Conservation (phyloP, 2,797 vertebrate genomes). For the Amazona finschi region DNA sequence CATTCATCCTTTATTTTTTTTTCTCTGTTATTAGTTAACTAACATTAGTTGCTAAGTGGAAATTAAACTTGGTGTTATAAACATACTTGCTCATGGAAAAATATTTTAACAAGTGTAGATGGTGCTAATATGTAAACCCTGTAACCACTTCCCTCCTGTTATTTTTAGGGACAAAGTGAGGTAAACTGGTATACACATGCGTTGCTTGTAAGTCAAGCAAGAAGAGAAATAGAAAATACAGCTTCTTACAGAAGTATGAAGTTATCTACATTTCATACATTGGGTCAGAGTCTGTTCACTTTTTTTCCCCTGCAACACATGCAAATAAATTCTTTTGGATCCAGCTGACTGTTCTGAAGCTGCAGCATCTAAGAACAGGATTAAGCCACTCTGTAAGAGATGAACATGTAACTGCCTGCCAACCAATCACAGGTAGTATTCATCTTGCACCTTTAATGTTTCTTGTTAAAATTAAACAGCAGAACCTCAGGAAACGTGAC, state of each 20-base stretch:
- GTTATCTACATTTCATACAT: neutral
- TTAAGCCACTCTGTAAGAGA: neutral
- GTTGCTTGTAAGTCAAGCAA: neutral
- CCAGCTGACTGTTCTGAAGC: neutral
- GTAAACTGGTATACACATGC: neutral
- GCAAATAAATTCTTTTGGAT: neutral
- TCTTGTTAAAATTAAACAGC: neutral
- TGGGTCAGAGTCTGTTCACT: neutral
- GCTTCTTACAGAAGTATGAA: neutral
- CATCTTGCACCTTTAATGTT: neutral
- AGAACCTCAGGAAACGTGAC: neutral
- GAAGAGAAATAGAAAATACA: neutral
- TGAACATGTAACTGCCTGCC: neutral
- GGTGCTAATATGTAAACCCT: neutral
- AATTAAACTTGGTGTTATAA: neutral
- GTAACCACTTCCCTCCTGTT: constrained; percentile 24
- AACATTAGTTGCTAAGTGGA: neutral
- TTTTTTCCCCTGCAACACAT: neutral
- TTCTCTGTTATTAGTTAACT: neutral
- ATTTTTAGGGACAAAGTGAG: neutral
- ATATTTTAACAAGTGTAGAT: neutral
- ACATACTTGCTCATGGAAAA: neutral
- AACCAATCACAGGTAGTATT: neutral
- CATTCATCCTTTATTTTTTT: neutral
- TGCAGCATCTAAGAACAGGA: neutral